Evolutionary conservation across 2,113 vertebrate species (phyloP), one percentile per base, ranked within the genome.

Genomic region (Rhinolophus sinicus): DNA sequence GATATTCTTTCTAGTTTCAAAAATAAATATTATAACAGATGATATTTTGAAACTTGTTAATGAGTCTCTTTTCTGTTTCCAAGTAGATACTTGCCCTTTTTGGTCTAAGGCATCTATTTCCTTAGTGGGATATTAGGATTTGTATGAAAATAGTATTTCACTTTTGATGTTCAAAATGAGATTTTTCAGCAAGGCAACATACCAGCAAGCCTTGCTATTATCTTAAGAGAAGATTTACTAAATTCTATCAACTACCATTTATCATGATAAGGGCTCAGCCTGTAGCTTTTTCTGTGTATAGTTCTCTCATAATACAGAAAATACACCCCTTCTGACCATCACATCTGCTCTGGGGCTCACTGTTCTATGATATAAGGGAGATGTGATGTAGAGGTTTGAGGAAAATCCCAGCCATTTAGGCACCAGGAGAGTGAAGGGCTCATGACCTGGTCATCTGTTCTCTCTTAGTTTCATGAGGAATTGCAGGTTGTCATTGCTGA

Each of bases 151-250:
- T 80, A 88, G 30, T 44, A 80, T 94, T 95, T 95, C 12, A 40
- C 38, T 96, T 96, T 80, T 64, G n/a, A 87, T 14, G 24, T 80
- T 86, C 88, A 70, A 78, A 96, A 96, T 90, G 33, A 93, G 72
- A 77, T 91, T 83, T 93, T 88, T 81, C n/a, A 75, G 18, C 58
- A 76, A 85, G 60, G 16, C 35, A 81, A 38, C 13, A 65, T 81
- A 85, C 12, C 30, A 84, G 60, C 30, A 65, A 92, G 33, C 30
- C 24, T 67, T 19, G 40, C 16, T 72, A 60, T 78, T 96, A 80
- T 80, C 18, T 95, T 76, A 94, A 64, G 58, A 52, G 69, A 81
- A 50, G 58, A 80, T 54, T 94, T 95, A 69, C 70, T 64, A 62
- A 97, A 91, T 85, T 90, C 64, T 82, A 35, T 85, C 30, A 84